A percentile compares a stretch with the other conserved stretches of the same genome.
These are phyloP conservation scores for Xylophagus ater DNA, from an alignment of 2,888 invertebrate species.

Conservation along the genomic window DNA sequence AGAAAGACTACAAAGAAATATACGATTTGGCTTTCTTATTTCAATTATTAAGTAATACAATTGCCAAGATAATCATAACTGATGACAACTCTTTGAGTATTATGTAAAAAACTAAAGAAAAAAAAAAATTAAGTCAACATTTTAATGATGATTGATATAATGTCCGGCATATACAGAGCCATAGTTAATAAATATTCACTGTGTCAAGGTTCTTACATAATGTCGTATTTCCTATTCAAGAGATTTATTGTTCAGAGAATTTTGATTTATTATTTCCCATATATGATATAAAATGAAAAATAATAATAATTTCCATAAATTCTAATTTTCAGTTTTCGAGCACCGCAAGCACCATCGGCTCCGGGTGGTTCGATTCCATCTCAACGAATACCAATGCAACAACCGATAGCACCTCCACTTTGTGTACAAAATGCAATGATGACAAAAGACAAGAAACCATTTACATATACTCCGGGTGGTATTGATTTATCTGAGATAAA, in stretches of 20 bases:
- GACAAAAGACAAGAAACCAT: slow-evolving; percentile 92
- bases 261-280: background rate
- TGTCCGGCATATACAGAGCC: no score
- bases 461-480: slow-evolving; percentile 92
- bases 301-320: background rate
- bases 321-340: slow-evolving; percentile 23
- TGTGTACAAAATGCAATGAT: slow-evolving; percentile 90
- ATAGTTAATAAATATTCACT: no score
- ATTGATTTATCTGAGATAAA: slow-evolving; percentile 81
- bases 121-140: no score
- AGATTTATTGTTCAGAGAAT: slow-evolving; percentile 6
- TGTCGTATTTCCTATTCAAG: no score
- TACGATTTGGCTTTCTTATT: no score
- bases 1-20: no score
- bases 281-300: background rate
- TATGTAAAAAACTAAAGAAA: no score
- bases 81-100: no score
- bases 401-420: slow-evolving; percentile 60
- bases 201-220: no score
- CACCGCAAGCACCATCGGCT: slow-evolving; percentile 37
- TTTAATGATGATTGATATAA: no score
- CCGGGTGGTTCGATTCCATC: slow-evolving; percentile 24
- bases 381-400: slow-evolving; percentile 24
- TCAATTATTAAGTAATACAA: no score
- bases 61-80: no score